Conservation (phyloP, 2,797 vertebrate species). For the Carcharodon carcharias region DNA sequence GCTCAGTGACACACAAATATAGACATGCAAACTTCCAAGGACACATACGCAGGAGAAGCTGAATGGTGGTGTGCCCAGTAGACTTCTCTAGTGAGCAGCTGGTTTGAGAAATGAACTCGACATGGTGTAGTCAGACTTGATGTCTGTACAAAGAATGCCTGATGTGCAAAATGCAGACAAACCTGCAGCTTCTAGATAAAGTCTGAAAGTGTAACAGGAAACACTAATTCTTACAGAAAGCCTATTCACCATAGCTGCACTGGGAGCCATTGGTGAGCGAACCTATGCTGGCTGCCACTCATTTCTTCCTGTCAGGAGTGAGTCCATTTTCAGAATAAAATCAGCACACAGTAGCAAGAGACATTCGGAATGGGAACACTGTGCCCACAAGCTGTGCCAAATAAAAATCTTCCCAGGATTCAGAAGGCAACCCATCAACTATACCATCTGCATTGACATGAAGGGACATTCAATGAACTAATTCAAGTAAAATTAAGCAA, state of each 20-base stretch:
- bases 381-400: neutral
- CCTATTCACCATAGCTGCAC: neutral
- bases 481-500: neutral
- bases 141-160: neutral
- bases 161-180: neutral
- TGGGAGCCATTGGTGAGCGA: neutral
- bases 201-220: neutral
- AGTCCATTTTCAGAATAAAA: neutral
- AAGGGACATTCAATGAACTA: neutral
- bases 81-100: neutral
- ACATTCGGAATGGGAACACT: neutral
- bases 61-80: neutral
- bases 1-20: no score
- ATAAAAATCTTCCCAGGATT: neutral
- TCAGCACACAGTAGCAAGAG: neutral
- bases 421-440: neutral
- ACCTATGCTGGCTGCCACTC: neutral
- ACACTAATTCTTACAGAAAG: neutral
- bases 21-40: neutral
- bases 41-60: neutral
- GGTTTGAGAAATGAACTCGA: neutral
- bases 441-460: neutral
- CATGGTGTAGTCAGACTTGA: neutral
- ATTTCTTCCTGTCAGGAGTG: no score
- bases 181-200: neutral